phyloP scores from a whole-genome alignment of 2,888 invertebrate genomes.

The Sturmia bella region DNA sequence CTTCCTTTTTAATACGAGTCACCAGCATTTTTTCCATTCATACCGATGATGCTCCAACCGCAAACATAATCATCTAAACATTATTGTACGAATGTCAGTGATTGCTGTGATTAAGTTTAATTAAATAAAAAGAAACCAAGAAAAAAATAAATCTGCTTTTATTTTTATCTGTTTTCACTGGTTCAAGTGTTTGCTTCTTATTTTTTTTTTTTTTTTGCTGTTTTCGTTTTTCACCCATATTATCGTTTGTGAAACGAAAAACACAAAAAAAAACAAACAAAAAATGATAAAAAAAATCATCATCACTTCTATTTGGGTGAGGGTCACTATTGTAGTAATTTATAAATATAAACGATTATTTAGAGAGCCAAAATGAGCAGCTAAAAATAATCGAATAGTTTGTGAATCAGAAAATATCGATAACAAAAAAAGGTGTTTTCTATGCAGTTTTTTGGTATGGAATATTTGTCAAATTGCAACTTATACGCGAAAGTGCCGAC shows the following conservation, averaged over 20 bases:
- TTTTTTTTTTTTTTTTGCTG: too few species aligned
- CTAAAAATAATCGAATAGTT: conserved; percentile 13
- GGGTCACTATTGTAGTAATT: conserved; percentile 56
- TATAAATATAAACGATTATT: conserved; percentile 25
- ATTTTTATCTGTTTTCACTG: conserved; percentile 44
- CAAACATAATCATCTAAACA: conserved; percentile 1
- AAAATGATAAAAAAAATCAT: neutral
- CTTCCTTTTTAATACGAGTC: conserved; percentile 56
- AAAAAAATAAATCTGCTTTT: conserved; percentile 12
- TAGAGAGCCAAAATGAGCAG: neutral
- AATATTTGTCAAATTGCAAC: too few species aligned
- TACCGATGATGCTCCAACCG: conserved; percentile 27
- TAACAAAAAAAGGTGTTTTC: too few species aligned
- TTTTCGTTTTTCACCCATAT: conserved; percentile 15
- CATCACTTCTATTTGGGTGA: conserved; percentile 61
- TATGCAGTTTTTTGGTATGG: too few species aligned
- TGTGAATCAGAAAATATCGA: neutral
- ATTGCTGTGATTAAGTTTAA: conserved; percentile 67
- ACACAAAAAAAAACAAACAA: too few species aligned
- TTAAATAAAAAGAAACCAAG: conserved; percentile 52
- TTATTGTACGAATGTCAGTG: conserved; percentile 65
- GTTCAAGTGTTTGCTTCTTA: conserved; percentile 2
- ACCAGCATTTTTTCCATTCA: conserved; percentile 19
- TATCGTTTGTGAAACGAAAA: conserved; percentile 24
- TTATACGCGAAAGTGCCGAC: too few species aligned